phyloP scores from a whole-genome alignment of 2,797 vertebrate genomes.

The Leontopithecus rosalia region DNA sequence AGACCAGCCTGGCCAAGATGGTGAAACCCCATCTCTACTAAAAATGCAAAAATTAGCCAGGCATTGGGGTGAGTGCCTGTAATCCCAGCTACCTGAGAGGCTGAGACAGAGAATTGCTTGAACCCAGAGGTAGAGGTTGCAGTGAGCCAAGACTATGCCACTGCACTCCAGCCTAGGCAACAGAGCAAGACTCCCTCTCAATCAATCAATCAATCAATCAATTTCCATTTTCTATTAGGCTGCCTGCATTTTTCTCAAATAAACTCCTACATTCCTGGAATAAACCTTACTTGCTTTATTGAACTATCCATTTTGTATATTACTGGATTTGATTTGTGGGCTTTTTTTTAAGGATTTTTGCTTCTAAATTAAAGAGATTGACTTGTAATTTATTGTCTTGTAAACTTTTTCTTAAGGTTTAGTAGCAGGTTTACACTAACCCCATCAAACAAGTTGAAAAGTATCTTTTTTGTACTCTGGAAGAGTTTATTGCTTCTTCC shows the following conservation, averaged over 20 bases:
- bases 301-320: neutral
- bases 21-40: too few relatives aligned
- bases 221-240: neutral
- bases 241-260: neutral
- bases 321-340: neutral
- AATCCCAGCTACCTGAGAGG: too few relatives aligned
- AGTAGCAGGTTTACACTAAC: neutral
- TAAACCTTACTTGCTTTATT: neutral
- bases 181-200: too few relatives aligned
- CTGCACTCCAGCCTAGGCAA: too few relatives aligned
- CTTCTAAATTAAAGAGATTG: slow-evolving; percentile 23
- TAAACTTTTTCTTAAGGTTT: neutral
- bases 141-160: too few relatives aligned
- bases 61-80: too few relatives aligned
- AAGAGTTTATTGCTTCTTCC: neutral
- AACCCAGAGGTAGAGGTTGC: too few relatives aligned
- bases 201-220: neutral
- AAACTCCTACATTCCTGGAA: neutral
- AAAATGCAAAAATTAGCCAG: too few relatives aligned
- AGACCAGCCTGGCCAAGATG: too few relatives aligned
- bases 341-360: slow-evolving; percentile 23
- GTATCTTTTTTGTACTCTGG: neutral
- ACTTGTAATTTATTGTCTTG: neutral
- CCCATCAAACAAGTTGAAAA: neutral
- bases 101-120: too few relatives aligned